Percentiles rank a stretch among this genome's conserved stretches.
Evolutionary conservation across 2,113 vertebrate genomes (phyloP).

Genomic region (Chiloscyllium plagiosum): DNA sequence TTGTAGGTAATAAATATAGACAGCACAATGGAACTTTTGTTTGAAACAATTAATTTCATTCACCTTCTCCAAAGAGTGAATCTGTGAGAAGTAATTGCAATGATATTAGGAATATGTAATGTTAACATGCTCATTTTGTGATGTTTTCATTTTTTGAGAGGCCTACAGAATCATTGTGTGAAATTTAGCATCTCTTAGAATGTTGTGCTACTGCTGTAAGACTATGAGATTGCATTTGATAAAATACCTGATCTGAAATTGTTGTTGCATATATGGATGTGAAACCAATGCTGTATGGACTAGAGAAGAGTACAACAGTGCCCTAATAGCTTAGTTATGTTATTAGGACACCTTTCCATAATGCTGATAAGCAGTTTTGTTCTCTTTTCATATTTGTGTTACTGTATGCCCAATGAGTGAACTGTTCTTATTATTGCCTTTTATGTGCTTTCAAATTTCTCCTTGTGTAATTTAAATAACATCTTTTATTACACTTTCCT

Average conservation of each 20-base stretch:
- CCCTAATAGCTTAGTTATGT: neutral
- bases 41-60: neutral
- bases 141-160: neutral
- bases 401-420: constrained; percentile 1
- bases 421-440: constrained; percentile 5
- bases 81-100: neutral
- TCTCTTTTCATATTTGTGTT: constrained; percentile 2
- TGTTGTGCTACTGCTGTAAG: neutral
- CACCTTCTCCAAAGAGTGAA: constrained; percentile 1
- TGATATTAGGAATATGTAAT: neutral
- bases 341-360: neutral
- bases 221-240: neutral
- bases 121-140: neutral
- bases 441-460: neutral
- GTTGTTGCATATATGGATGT: neutral
- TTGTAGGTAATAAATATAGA: constrained; percentile 4
- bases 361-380: neutral
- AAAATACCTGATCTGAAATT: neutral
- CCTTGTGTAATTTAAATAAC: neutral
- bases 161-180: constrained; percentile 8
- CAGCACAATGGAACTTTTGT: neutral
- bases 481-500: constrained; percentile 8
- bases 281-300: neutral
- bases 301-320: neutral
- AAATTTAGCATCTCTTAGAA: neutral